phyloP scores from a whole-genome alignment of 2,113 vertebrate species.

The Ahaetulla prasina region DNA sequence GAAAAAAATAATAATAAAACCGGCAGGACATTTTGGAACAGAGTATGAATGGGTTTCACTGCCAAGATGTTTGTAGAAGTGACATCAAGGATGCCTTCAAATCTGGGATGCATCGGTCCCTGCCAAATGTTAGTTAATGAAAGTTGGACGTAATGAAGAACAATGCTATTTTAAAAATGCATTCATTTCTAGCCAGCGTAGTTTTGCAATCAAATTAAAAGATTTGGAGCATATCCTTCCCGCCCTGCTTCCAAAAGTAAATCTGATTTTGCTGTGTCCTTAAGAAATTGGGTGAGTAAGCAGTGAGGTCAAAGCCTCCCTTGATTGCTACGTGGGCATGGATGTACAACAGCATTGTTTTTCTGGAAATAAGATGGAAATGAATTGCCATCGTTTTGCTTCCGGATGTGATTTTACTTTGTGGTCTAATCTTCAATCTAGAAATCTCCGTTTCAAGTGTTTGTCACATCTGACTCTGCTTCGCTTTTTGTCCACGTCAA shows the following conservation, averaged over 20 bases:
- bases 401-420: neutral
- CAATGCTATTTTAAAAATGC: neutral
- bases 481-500: neutral
- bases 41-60: neutral
- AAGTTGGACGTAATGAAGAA: neutral
- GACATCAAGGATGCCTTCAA: neutral
- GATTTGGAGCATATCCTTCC: neutral
- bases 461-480: neutral
- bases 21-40: neutral
- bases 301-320: neutral
- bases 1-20: slow-evolving; percentile 13
- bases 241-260: neutral
- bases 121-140: neutral
- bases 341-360: neutral
- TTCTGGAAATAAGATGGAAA: neutral
- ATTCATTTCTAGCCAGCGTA: neutral
- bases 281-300: neutral
- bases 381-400: neutral
- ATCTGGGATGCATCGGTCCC: neutral
- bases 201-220: neutral
- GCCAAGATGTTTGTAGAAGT: neutral
- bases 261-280: neutral
- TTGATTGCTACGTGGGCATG: neutral
- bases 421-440: neutral
- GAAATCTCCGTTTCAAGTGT: neutral